Base-by-base conservation (phyloP, 2,113 vertebrate genomes). In the Vulpes vulpes region DNA sequence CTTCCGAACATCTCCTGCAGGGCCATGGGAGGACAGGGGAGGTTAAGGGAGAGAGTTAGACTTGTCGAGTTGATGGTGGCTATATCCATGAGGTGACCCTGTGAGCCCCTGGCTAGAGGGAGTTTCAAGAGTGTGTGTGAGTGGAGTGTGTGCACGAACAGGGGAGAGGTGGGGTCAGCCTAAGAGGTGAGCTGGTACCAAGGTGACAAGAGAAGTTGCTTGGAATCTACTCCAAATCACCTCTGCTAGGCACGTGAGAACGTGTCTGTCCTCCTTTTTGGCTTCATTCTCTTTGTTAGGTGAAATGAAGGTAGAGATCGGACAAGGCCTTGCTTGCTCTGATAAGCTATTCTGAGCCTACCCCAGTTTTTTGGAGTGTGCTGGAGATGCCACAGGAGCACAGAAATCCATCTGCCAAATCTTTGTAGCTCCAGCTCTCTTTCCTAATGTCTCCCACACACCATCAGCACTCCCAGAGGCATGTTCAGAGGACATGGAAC, bases 1-100 rank as follows among this genome's bases (percentile, higher is more conserved):
- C 98, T 99, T 57, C 99, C 99, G 8, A 99, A 99, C 99, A 99
- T 99, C 95, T 99, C 99, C 99, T 99, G 15, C 2, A 79, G 64
- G 95, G 71, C 89, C 94, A 93, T 38, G 78, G 73, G 64, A 84
- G 49, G 89, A 81, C 11, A 4, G 4, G 57, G 11, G 10, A 51
- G 32, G 38, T 55, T 15, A 51, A 35, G 43, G 32, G 64, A 81
- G 27, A 35, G 43, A 1, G 0, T 91, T 57, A 95, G 94, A 88
- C 15, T 59, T 27, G 9, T 11, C 6, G 94, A 22, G 74, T 65
- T 85, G 0, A 1, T 9, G 69, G 94, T 15, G 71, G 14, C 65
- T 73, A 19, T 3, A 35, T 9, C 64, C 55, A 16, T n/a, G 19
- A 60, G 38, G 71, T 19, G 69, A 59, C 49, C n/a, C 43, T 15